Percentiles rank a stretch among this genome's conserved stretches.
phyloP scores from a whole-genome alignment of 2,797 vertebrate species.

The Clamator glandarius region DNA sequence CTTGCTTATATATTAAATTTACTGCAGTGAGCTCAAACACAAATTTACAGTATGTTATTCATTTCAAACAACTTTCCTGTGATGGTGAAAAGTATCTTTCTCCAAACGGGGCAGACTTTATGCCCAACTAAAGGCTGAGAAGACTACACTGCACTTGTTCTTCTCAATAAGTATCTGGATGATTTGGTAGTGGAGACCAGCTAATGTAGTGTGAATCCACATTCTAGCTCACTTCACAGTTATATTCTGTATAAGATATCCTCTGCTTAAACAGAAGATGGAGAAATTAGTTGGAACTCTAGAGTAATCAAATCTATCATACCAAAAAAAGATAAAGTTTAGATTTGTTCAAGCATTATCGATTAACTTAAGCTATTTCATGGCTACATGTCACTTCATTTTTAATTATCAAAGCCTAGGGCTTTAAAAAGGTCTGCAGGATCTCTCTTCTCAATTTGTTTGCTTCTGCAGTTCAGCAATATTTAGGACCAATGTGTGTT shows the following conservation, averaged over 20 bases:
- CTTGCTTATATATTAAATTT: not conserved
- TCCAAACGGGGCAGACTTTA: not conserved
- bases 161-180: not conserved
- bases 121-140: not conserved
- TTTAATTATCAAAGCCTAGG: slow-evolving; percentile 11
- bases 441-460: slow-evolving; percentile 8
- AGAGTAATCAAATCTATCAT: not conserved
- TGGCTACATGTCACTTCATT: not conserved
- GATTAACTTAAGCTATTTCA: not conserved
- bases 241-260: not conserved
- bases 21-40: not conserved
- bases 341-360: not conserved
- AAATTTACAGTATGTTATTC: not conserved
- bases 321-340: not conserved
- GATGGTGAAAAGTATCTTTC: not conserved
- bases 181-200: not conserved
- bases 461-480: not conserved
- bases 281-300: not conserved
- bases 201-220: not conserved
- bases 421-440: slow-evolving; percentile 3
- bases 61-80: not conserved
- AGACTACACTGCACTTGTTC: not conserved
- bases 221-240: not conserved
- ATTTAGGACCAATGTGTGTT: not conserved
- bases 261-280: not conserved